Evolutionary conservation across 2,797 vertebrate genomes (phyloP).

Genomic region (Scarus forsteni): DNA sequence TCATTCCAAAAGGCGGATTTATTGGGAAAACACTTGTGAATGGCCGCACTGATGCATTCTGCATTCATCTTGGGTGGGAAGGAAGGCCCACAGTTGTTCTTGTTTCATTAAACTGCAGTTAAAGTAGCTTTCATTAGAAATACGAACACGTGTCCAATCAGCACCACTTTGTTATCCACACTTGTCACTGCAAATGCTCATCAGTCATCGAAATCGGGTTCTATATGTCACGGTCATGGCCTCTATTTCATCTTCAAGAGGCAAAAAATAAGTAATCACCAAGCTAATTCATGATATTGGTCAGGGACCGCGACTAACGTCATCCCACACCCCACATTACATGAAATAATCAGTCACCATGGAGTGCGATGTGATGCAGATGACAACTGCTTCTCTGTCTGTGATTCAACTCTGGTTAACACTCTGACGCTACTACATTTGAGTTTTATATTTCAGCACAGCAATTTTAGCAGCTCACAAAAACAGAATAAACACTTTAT

Average conservation of each 20-base stretch:
- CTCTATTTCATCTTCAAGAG: conserved; percentile 17
- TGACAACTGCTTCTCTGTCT: conserved; percentile 22
- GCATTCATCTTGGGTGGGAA: conserved; percentile 69
- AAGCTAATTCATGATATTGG: conserved; percentile 15
- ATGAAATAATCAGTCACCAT: conserved; percentile 18
- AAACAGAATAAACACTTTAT: conserved; percentile 21
- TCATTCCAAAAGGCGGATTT: conserved; percentile 50
- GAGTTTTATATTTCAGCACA: conserved; percentile 20
- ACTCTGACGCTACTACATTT: conserved; percentile 26
- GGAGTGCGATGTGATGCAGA: conserved; percentile 22
- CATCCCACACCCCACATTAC: conserved; percentile 18
- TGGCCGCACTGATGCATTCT: conserved; percentile 51
- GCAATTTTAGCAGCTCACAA: conserved; percentile 9
- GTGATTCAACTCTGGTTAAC: conserved; percentile 21
- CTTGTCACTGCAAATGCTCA: conserved; percentile 22
- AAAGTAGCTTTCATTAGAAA: conserved; percentile 45
- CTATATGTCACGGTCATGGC: conserved; percentile 1
- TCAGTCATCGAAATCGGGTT: conserved; percentile 28
- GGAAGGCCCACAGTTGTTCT: conserved; percentile 64
- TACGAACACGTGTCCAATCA: conserved; percentile 44
- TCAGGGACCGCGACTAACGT: conserved; percentile 2
- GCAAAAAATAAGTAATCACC: conserved; percentile 4
- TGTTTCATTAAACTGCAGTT: conserved; percentile 57
- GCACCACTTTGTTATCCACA: not conserved
- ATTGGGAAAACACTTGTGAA: conserved; percentile 59